A percentile compares a stretch with the other conserved stretches of the same genome.
These are phyloP conservation scores for Epinotia ramella DNA, from an alignment of 2,888 invertebrate species.

Conservation along the genomic window DNA sequence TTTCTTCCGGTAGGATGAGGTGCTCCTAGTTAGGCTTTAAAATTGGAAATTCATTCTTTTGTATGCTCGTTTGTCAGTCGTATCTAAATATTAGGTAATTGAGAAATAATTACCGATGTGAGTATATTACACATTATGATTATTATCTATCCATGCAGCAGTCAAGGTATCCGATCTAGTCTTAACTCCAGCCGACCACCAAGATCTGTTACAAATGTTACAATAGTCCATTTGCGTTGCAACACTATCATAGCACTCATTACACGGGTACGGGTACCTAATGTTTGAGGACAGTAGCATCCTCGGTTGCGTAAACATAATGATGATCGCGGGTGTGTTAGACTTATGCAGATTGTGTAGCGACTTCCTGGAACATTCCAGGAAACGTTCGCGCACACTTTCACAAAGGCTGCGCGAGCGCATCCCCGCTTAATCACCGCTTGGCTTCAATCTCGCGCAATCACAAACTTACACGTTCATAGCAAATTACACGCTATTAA, in stretches of 20 bases:
- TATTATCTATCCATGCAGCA: background rate
- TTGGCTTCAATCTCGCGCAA: constrained; percentile 46
- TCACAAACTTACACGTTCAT: constrained; percentile 45
- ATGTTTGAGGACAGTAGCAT: constrained; percentile 55
- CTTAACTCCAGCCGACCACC: background rate
- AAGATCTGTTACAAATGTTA: constrained; percentile 29
- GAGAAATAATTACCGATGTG: background rate
- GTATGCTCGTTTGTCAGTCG: no score
- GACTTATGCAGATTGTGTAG: constrained; percentile 59
- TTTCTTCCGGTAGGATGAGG: no score
- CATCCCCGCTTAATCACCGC: constrained; percentile 47
- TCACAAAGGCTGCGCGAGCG: constrained; percentile 55
- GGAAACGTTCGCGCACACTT: constrained; percentile 66
- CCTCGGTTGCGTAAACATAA: constrained; percentile 63
- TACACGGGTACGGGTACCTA: constrained; percentile 41
- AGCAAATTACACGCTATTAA: constrained; percentile 34
- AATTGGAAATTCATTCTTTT: no score
- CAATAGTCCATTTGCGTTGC: constrained; percentile 34
- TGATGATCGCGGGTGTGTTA: constrained; percentile 60
- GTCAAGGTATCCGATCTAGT: background rate
- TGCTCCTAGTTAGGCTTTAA: no score
- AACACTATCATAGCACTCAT: constrained; percentile 29
- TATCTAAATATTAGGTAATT: background rate
- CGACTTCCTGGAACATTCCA: constrained; percentile 64
- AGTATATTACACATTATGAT: no score